Conservation (phyloP, 2,797 vertebrate genomes). For the Jordanella pulchra region DNA sequence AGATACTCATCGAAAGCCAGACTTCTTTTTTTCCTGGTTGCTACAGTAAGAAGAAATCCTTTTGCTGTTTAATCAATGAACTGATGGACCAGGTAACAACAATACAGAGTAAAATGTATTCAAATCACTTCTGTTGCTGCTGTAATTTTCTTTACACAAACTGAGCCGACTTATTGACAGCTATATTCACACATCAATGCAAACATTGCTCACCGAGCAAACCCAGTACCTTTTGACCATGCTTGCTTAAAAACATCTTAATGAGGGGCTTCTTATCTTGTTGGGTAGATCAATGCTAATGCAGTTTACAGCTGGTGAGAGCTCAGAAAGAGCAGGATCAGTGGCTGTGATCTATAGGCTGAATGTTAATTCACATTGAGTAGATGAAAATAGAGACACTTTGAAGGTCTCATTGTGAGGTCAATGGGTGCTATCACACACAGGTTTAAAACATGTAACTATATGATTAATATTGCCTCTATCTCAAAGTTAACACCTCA, state of each 20-base stretch:
- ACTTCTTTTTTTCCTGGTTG: not conserved
- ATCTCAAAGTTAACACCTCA: not conserved
- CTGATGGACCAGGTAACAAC: not conserved
- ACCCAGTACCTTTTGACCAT: not conserved
- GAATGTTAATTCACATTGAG: not conserved
- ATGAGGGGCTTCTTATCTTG: not conserved
- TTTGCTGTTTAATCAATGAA: not conserved
- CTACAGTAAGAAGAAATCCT: not conserved
- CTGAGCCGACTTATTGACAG: not conserved
- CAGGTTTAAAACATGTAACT: not conserved
- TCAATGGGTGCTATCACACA: not conserved
- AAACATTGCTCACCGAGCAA: not conserved
- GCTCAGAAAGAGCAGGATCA: not conserved
- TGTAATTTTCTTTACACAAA: not conserved
- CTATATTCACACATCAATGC: not conserved
- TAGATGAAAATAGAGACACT: not conserved
- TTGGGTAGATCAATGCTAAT: not conserved
- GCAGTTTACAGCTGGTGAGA: conserved; percentile 4
- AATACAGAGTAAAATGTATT: not conserved
- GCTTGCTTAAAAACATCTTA: conserved; percentile 3
- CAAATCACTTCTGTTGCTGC: not conserved
- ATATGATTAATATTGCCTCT: too few species aligned
- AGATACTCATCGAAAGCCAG: too few species aligned
- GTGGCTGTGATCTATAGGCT: not conserved
- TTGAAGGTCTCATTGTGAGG: not conserved